Base-by-base conservation (phyloP, 1,140 invertebrate species). In the Leptoteleia sp. region DNA sequence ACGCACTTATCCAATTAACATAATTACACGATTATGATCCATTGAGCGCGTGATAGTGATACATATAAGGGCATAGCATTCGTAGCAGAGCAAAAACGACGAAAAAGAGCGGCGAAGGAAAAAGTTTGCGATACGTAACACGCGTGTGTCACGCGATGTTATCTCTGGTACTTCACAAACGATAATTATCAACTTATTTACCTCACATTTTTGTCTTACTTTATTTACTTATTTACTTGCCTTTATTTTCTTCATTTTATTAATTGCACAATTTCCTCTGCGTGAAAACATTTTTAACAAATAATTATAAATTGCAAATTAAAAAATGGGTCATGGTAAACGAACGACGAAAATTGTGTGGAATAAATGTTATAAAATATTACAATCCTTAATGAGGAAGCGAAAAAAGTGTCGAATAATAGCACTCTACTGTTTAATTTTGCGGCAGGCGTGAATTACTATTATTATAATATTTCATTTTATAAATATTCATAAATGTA, bases 1-100 rank as follows among this genome's bases (percentile, higher is more conserved):
- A 76, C 80, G 79, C 82, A 83, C 81, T 88, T 86, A 88, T 86
- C 80, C 84, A 88, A 88, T 89, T 88, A 89, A 82, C 85, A 85
- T 89, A 87, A 89, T 89, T 88, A 84, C 84, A 57, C 79, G 81
- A 89, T 89, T 87, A 85, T 88, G 84, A 81, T 75, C 70, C 70
- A 77, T 75, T 70, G 79, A 70, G 59, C 65, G 73, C 75, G 79
- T 42, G 73, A 81, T 71, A 54, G 64, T 67, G 70, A 77, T 73
- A 77, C 70, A 57, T 62, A 75, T 77, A 77, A 80, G 76, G 68
- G 71, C 48, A 57, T 13, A 50, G 71, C 52, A 55, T 68, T 68
- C 54, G 59, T 42, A 65, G 19, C 35, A 37, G 35, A 11, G 33
- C 59, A 71, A 59, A 64, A 73, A 67, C 38, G 37, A 54, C 31